These are phyloP conservation scores for Chunga burmeisteri DNA, from an alignment of 2,113 vertebrate species.

Conservation along the genomic window DNA sequence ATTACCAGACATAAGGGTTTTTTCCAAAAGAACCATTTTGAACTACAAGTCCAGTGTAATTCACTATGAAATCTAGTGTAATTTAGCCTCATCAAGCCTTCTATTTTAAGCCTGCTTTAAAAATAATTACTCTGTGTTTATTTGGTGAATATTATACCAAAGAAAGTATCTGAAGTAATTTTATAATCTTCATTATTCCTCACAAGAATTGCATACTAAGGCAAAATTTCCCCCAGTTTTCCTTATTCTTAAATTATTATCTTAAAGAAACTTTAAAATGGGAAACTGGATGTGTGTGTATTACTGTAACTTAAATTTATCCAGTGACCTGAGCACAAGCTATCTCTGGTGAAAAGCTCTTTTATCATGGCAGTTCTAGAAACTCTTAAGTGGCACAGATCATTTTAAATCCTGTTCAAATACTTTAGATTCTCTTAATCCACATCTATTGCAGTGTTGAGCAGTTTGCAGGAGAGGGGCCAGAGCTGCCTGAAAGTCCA, in stretches of 20 bases:
- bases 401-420: neutral
- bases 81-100: neutral
- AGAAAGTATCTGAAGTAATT: constrained; percentile 25
- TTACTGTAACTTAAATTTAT: neutral
- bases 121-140: neutral
- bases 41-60: neutral
- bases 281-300: neutral
- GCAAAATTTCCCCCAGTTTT: neutral
- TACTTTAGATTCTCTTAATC: constrained; percentile 8
- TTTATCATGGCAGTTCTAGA: neutral
- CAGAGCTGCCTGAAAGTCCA: constrained; percentile 67
- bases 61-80: neutral
- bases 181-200: neutral
- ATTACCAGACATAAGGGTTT: neutral
- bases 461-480: constrained; percentile 13
- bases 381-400: neutral
- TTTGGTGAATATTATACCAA: constrained; percentile 48
- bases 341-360: neutral
- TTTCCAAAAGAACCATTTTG: neutral
- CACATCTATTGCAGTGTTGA: neutral
- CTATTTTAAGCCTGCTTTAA: neutral
- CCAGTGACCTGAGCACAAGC: neutral
- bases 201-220: neutral
- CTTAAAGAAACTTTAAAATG: neutral
- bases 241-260: neutral